Percentiles rank a stretch among this genome's conserved stretches.
Evolutionary conservation across 2,113 vertebrate genomes (phyloP).

Genomic region (Eidolon helvum): DNA sequence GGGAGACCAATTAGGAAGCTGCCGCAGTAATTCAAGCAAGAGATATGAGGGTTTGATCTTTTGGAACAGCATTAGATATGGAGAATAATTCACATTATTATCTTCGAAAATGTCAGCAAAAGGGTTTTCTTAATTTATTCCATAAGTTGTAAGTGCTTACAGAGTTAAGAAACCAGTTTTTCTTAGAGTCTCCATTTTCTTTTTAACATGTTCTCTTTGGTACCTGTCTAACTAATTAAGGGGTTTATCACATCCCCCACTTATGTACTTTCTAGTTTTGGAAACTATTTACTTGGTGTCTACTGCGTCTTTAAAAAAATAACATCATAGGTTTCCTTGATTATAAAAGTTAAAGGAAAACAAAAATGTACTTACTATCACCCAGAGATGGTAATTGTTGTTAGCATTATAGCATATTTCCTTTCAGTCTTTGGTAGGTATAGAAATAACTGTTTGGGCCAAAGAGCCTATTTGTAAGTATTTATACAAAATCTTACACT

Average conservation of each 20-base stretch:
- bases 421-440: not conserved
- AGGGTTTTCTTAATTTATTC: not conserved
- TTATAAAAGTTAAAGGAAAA: not conserved
- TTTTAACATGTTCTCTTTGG: not conserved
- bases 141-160: not conserved
- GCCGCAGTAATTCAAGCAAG: not conserved
- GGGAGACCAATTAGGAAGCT: not conserved
- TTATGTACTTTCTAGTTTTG: not conserved
- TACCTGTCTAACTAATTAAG: conserved; percentile 4
- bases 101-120: not conserved
- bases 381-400: not conserved
- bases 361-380: not conserved
- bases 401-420: not conserved
- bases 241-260: not conserved
- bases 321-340: not conserved
- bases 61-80: not conserved
- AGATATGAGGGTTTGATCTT: not conserved
- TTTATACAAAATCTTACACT: not conserved
- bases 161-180: not conserved
- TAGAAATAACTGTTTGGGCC: not conserved
- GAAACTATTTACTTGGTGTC: not conserved
- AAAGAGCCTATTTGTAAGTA: not conserved
- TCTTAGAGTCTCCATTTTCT: not conserved
- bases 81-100: not conserved
- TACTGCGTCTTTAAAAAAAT: not conserved